Evolutionary conservation across 2,113 vertebrate species (phyloP).

Genomic region (Vimba vimba): DNA sequence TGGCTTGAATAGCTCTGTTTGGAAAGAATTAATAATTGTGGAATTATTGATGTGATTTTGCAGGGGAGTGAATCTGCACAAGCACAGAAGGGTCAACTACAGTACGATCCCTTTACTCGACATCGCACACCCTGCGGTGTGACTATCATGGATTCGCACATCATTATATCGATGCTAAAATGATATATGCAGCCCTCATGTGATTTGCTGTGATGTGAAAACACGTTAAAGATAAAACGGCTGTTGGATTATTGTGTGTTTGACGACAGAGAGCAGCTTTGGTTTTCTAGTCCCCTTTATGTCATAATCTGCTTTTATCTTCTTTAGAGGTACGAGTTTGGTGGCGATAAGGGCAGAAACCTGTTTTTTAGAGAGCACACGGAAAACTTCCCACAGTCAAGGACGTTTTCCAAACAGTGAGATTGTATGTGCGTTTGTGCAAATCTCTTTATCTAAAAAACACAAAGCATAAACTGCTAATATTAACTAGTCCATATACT

Average conservation of each 20-base stretch:
- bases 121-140: too few relatives aligned
- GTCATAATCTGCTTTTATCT: conserved; percentile 11
- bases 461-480: not conserved
- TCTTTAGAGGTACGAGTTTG: not conserved
- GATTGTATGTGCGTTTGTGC: not conserved
- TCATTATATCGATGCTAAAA: too few relatives aligned
- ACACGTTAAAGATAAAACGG: conserved; percentile 1
- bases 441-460: not conserved
- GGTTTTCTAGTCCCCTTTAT: not conserved
- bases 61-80: too few relatives aligned
- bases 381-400: not conserved
- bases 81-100: too few relatives aligned
- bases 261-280: conserved; percentile 20
- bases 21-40: too few relatives aligned
- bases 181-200: not conserved
- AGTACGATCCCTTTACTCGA: too few relatives aligned
- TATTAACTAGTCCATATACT: not conserved
- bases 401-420: not conserved
- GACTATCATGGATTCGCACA: too few relatives aligned
- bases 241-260: not conserved
- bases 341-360: not conserved
- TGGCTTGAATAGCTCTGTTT: too few relatives aligned
- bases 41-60: too few relatives aligned
- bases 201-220: not conserved
- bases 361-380: not conserved